Conservation (phyloP, 2,113 vertebrate genomes). For the Neotragus pygmaeus region DNA sequence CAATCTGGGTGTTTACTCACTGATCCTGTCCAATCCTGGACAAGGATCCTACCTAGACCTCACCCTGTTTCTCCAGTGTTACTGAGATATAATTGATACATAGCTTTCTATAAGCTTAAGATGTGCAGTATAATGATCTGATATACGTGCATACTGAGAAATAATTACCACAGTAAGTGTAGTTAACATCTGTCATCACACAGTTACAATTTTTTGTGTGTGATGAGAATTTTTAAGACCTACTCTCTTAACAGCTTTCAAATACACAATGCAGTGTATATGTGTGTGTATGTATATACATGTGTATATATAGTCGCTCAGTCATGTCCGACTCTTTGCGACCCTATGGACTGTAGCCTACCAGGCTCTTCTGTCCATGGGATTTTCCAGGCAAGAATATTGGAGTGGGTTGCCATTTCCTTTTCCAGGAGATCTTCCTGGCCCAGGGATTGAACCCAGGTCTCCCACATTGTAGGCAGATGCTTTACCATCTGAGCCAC, state of each 20-base stretch:
- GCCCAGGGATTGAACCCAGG: background rate
- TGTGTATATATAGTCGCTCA: background rate
- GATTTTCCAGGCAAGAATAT: background rate
- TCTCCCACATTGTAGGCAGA: background rate
- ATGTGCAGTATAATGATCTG: background rate
- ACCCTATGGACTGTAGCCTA: background rate
- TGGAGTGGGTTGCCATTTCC: background rate
- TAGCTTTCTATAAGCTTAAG: background rate
- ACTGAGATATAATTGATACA: background rate
- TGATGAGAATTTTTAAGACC: background rate
- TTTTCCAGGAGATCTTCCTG: too few species aligned
- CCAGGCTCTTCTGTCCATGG: background rate
- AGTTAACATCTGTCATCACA: background rate
- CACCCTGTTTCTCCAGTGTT: background rate
- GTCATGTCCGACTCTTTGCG: background rate
- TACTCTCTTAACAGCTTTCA: background rate
- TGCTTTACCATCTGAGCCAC: background rate
- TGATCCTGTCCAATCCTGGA: background rate
- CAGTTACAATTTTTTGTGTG: background rate
- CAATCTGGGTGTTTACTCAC: background rate
- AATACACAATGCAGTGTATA: background rate
- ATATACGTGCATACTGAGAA: background rate
- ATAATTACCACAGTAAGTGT: background rate
- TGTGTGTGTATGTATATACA: background rate
- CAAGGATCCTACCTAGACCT: background rate